These are phyloP conservation scores for Ophion ellenae DNA, from an alignment of 2,888 invertebrate species.

Conservation along the genomic window DNA sequence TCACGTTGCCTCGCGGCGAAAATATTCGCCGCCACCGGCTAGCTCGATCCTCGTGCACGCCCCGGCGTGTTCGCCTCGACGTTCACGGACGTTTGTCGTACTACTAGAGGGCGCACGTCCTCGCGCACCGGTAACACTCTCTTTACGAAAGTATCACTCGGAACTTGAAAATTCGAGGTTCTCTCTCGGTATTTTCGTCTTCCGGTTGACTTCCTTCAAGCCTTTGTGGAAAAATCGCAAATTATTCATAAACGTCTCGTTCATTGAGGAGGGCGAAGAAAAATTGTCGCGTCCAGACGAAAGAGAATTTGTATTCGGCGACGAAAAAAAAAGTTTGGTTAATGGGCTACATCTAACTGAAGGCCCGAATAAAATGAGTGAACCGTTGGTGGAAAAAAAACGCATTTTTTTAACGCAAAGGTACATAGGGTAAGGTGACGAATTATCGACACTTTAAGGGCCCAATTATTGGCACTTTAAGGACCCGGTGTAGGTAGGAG, in stretches of 20 bases:
- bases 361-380: too few relatives aligned
- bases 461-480: too few relatives aligned
- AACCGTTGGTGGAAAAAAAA: too few relatives aligned
- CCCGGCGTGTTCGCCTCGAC: conserved; percentile 82
- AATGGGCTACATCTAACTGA: too few relatives aligned
- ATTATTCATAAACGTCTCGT: not conserved
- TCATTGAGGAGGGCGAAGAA: not conserved
- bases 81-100: conserved; percentile 40
- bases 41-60: conserved; percentile 76
- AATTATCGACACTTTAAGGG: too few relatives aligned
- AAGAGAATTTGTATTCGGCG: not conserved
- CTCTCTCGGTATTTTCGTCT: too few relatives aligned
- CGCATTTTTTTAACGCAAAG: too few relatives aligned
- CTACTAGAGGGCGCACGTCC: conserved; percentile 18
- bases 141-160: not conserved
- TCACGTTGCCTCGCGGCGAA: conserved; percentile 7
- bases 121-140: not conserved
- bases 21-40: conserved; percentile 42
- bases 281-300: not conserved
- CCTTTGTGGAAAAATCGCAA: too few relatives aligned
- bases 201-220: too few relatives aligned
- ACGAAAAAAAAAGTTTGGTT: not conserved
- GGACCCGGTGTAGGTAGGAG: too few relatives aligned
- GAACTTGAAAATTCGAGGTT: too few relatives aligned
- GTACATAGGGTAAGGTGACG: too few relatives aligned